These are phyloP conservation scores for Mionectes olivaceus DNA, from an alignment of 2,797 vertebrate genomes.

Conservation along the genomic window DNA sequence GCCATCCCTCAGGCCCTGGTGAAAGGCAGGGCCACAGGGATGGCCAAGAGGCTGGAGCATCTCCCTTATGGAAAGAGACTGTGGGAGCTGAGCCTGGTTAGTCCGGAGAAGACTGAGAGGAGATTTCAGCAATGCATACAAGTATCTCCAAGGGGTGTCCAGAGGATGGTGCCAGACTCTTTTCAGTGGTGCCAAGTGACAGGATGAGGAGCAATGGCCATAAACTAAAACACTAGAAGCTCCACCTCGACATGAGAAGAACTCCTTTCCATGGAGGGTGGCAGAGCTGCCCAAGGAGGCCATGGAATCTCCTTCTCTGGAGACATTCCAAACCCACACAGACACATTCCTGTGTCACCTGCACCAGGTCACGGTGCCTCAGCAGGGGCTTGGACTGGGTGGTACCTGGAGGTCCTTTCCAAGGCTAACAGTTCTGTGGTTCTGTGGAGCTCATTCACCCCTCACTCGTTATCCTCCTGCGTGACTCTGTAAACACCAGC, in stretches of 20 bases:
- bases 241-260: neutral
- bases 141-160: neutral
- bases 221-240: neutral
- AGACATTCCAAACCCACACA: neutral
- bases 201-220: neutral
- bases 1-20: too few relatives aligned
- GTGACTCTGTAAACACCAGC: too few relatives aligned
- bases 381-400: neutral
- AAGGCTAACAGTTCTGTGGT: neutral
- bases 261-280: neutral
- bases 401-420: neutral
- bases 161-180: neutral
- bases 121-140: neutral
- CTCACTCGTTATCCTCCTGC: rapidly evolving
- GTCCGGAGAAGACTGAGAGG: neutral
- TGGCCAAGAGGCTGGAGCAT: neutral
- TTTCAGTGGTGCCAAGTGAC: neutral
- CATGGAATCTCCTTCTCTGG: neutral
- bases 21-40: neutral
- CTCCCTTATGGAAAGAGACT: neutral
- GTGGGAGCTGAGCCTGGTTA: neutral
- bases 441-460: rapidly evolving
- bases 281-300: neutral
- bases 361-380: neutral
- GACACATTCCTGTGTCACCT: neutral